Base-by-base conservation (phyloP, 2,888 invertebrate genomes). In the Microplitis deprimator region DNA sequence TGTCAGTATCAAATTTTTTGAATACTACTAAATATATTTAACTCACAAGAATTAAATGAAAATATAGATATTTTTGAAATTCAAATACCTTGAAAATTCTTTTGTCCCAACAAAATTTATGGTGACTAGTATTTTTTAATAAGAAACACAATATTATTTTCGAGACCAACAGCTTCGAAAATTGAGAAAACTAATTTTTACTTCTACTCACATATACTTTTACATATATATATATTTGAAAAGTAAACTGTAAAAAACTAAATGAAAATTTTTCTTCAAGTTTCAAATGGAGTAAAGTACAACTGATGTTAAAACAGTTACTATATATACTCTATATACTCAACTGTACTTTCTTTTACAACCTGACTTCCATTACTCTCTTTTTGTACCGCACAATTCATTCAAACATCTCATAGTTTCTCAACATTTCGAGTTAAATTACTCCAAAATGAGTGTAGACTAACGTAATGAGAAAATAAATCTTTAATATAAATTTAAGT, bases 291-390 rank as follows among this genome's bases (percentile, higher is more conserved):
- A 65, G 10, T n/a, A 73, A 67, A 59, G 67, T 67, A 50, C 59
- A 50, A 71, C 62, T 29, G 50, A 50, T 13, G 50, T 50, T 50
- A 50, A 50, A 50, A 13, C 50, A 50, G 50, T 50, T 50, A 50
- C 50, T 13, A 13, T 50, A 50, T 50, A 50, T 50, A 50, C 50
- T 50, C 13, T 50, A 50, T 50, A 50, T 50, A 50, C 50, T 50
- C 13, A 50, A 50, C 50, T 13, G 10, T 50, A 50, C 50, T 50
- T 13, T 50, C 50, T 50, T 50, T 50, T 50, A 50, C 50, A 50
- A 50, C 8, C 65, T 69, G 71, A 76, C 73, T 77, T 62, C 10
- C 65, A 59, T 71, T 70, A 71, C 67, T 29, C 59, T 10, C 29
- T 41, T 75, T 64, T 50, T 50, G 50, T 50, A 13, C 8, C 8